Conservation (phyloP, 2,113 vertebrate species). For the Ranitomeya variabilis region DNA sequence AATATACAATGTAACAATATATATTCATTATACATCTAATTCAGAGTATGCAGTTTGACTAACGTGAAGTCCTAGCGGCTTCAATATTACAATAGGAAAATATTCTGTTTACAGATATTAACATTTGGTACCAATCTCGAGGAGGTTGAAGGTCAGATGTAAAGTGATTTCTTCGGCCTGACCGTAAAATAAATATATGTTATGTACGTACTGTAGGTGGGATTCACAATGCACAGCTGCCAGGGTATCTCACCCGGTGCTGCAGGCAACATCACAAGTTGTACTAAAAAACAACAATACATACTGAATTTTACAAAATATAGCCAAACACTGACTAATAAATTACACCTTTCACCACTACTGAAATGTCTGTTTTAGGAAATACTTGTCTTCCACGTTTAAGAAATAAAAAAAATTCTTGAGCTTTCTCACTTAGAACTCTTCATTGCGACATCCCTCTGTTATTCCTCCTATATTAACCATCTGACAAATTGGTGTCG, state of each 20-base stretch:
- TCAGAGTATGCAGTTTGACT: background rate
- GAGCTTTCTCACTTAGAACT: background rate
- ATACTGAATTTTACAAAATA: background rate
- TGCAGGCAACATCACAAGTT: background rate
- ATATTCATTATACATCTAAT: slow-evolving; percentile 61
- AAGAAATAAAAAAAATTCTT: background rate
- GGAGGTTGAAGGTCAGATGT: background rate
- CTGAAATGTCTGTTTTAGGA: background rate
- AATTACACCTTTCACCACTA: background rate
- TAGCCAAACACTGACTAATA: background rate
- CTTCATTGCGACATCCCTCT: background rate
- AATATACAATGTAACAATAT: slow-evolving; percentile 77
- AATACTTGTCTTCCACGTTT: background rate
- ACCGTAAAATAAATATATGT: background rate
- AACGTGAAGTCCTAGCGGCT: background rate
- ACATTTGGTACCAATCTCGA: slow-evolving; percentile 14
- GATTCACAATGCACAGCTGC: background rate
- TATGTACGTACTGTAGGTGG: background rate
- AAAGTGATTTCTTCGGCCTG: background rate
- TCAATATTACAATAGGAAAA: slow-evolving; percentile 26
- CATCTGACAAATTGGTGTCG: too few relatives aligned
- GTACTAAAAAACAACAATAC: background rate
- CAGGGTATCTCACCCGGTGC: background rate
- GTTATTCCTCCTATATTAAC: too few relatives aligned
- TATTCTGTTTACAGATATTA: slow-evolving; percentile 18